Conservation (phyloP, 2,888 invertebrate genomes). For the Strigamia transsilvanica region DNA sequence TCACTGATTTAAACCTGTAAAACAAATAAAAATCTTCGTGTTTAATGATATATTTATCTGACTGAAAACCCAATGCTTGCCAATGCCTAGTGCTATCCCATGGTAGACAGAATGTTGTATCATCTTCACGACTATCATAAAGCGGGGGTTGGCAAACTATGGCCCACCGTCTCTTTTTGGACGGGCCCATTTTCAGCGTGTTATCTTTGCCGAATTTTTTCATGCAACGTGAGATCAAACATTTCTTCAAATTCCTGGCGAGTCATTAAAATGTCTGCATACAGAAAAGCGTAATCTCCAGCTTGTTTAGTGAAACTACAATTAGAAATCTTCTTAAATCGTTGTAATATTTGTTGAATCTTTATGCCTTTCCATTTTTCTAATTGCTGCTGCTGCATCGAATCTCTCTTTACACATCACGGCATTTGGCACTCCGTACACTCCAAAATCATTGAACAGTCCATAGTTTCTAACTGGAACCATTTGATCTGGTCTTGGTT, state of each 20-base stretch:
- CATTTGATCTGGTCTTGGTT: constrained; percentile 70
- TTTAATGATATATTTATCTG: no score
- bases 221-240: constrained; percentile 74
- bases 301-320: constrained; percentile 71
- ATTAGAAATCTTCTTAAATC: no score
- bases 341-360: no score
- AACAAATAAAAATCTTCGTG: no score
- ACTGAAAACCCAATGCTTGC: no score
- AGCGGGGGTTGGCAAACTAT: no score
- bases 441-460: constrained; percentile 76
- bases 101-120: no score
- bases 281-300: constrained; percentile 75
- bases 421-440: constrained; percentile 75
- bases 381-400: constrained; percentile 73
- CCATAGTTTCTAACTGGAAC: constrained; percentile 72
- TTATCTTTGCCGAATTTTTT: constrained; percentile 71
- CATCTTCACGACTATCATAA: no score
- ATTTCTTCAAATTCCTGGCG: constrained; percentile 72
- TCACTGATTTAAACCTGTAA: no score
- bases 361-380: constrained; percentile 73
- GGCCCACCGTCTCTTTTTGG: no score
- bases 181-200: constrained; percentile 72
- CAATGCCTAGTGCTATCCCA: no score
- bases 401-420: constrained; percentile 71
- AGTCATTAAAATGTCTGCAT: constrained; percentile 77